Base-by-base conservation (phyloP, 2,113 vertebrate species). In the Albula glossodonta region DNA sequence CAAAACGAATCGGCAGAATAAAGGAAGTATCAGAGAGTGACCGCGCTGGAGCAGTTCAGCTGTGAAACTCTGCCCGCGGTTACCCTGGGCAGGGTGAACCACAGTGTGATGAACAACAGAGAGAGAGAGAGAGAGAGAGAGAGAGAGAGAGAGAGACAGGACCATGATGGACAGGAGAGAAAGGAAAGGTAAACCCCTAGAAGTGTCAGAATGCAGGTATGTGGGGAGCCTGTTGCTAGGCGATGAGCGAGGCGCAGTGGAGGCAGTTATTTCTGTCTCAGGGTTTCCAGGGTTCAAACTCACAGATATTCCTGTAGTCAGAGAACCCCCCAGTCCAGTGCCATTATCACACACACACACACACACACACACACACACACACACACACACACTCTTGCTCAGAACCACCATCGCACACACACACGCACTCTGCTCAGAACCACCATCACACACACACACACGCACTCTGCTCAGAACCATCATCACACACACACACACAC, bases 181-280 rank as follows among this genome's bases (percentile, higher is more conserved):
- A 86, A 78, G 52, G 60, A 57, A 85, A 60, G 10, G 41, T 78
- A 80, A 78, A 60, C 25, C 3, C 50, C 85, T 81, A 31, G 82
- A 87, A 91, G 83, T 87, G 81, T 88, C 87, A 88, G 60, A 63
- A 82, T 78, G 57, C 17, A 70, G 85, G 85, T 88, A 82, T 49
- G 48, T 49, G 78, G 78, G 4, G 86, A 88, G 87, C 83, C 87
- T 78, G 89, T 92, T 90, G 89, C 91, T 91, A 90, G 88, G 90
- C 88, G 60, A 89, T 88, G 88, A 88, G 86, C 81, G 89, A 91
- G 89, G 87, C 25, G 15, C 89, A 86, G 86, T 60, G 74, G 80
- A 89, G 83, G 90, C 57, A 63, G 88, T 89, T 92, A 92, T 91
- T 91, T 92, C 87, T 82, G 90, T 89, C 87, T 83, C 81, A 19